Percentiles rank a stretch among this genome's conserved stretches.
Evolutionary conservation across 2,888 invertebrate genomes (phyloP).

Genomic region (Pemphredon lugubris): DNA sequence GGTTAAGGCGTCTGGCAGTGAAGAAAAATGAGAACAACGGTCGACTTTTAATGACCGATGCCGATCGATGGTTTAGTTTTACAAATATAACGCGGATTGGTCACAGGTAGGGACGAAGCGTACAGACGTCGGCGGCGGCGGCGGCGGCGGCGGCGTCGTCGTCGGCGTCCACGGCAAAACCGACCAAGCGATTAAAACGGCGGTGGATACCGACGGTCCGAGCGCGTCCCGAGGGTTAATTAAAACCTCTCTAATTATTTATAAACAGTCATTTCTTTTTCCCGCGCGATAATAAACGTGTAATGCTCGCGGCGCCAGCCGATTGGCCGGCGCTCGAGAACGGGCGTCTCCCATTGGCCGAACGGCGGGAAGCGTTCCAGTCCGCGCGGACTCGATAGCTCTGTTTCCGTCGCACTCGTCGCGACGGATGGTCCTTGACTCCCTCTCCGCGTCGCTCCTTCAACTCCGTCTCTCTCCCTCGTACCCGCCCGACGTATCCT

Average conservation of each 20-base stretch:
- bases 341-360: slow-evolving; percentile 63
- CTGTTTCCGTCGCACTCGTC: slow-evolving; percentile 59
- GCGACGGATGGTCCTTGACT: slow-evolving; percentile 58
- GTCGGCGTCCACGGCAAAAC: slow-evolving; percentile 54
- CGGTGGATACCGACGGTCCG: slow-evolving; percentile 66
- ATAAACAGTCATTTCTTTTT: slow-evolving; percentile 80
- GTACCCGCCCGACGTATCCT: slow-evolving; percentile 15
- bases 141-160: slow-evolving; percentile 26
- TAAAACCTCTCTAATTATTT: slow-evolving; percentile 81
- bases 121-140: slow-evolving; percentile 34
- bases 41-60: slow-evolving; percentile 54
- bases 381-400: slow-evolving; percentile 71
- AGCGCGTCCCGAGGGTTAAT: slow-evolving; percentile 79
- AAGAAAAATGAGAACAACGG: slow-evolving; percentile 43
- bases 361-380: slow-evolving; percentile 38
- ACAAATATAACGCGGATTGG: slow-evolving; percentile 68
- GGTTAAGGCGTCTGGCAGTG: slow-evolving; percentile 20
- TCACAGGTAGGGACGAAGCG: slow-evolving; percentile 21
- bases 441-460: slow-evolving; percentile 52
- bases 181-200: slow-evolving; percentile 74
- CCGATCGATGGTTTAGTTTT: slow-evolving; percentile 70
- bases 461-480: slow-evolving; percentile 30
- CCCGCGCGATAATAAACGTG: slow-evolving; percentile 77
- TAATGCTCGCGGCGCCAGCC: slow-evolving; percentile 59
- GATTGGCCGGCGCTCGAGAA: slow-evolving; percentile 65